phyloP scores from a whole-genome alignment of 2,888 invertebrate genomes.

The Corythucha ciliata region DNA sequence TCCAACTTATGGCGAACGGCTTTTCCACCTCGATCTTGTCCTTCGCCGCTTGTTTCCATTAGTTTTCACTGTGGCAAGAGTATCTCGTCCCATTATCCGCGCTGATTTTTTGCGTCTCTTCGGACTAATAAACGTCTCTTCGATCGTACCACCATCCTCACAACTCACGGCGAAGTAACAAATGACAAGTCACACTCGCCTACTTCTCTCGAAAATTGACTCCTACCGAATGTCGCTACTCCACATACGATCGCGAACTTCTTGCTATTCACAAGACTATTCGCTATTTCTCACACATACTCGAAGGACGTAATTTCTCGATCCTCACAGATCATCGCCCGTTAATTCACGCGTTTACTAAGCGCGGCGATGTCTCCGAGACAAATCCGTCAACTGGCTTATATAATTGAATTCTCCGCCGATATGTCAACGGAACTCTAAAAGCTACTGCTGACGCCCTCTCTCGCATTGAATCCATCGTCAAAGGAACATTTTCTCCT shows the following conservation, averaged over 20 bases:
- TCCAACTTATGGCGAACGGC: slow-evolving; percentile 12
- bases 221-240: slow-evolving; percentile 39
- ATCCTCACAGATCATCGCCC: slow-evolving; percentile 13
- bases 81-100: slow-evolving; percentile 4
- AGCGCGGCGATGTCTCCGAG: slow-evolving; percentile 24
- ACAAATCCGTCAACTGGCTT: slow-evolving; percentile 18
- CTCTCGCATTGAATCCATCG: slow-evolving; percentile 1
- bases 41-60: slow-evolving; percentile 9
- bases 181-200: slow-evolving; percentile 28
- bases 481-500: slow-evolving; percentile 7
- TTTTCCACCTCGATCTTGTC: slow-evolving; percentile 9
- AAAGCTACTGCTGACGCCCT: slow-evolving; percentile 10
- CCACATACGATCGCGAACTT: slow-evolving; percentile 41
- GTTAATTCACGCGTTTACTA: slow-evolving; percentile 10
- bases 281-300: not conserved
- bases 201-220: slow-evolving; percentile 32
- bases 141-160: slow-evolving; percentile 16
- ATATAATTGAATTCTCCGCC: slow-evolving; percentile 28
- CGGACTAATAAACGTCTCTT: slow-evolving; percentile 19
- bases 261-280: slow-evolving; percentile 10
- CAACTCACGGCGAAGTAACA: not conserved
- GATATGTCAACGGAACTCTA: not conserved
- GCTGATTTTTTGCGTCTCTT: slow-evolving; percentile 19
- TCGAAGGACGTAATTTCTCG: slow-evolving; percentile 5
- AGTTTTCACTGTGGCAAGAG: slow-evolving; percentile 6